These are phyloP conservation scores for Drosophila robusta DNA, from an alignment of 2,888 invertebrate genomes.

Conservation along the genomic window DNA sequence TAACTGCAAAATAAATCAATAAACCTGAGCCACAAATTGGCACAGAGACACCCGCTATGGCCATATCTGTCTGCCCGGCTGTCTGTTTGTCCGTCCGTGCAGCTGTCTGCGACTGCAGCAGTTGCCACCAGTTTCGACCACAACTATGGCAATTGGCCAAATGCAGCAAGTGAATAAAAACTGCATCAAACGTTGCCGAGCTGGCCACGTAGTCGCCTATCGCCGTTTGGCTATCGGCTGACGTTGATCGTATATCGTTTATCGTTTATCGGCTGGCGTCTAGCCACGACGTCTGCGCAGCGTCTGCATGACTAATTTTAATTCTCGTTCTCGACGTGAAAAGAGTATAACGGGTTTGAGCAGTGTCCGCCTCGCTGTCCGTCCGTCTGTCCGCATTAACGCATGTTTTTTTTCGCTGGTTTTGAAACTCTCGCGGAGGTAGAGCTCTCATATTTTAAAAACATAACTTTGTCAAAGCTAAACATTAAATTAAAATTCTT, in stretches of 20 bases:
- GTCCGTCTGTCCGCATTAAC: no score
- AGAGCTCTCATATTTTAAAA: no score
- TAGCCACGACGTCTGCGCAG: slow-evolving; percentile 70
- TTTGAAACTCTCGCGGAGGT: no score
- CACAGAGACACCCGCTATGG: slow-evolving; percentile 76
- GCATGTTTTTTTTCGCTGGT: no score
- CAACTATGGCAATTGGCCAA: slow-evolving; percentile 63
- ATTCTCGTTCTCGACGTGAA: no score
- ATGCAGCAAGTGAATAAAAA: slow-evolving; percentile 39
- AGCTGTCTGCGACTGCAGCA: neutral
- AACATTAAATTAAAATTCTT: no score
- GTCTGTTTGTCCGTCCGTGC: neutral
- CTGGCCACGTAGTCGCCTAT: neutral
- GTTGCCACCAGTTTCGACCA: slow-evolving; percentile 24
- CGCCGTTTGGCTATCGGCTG: slow-evolving; percentile 15
- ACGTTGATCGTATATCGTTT: slow-evolving; percentile 17
- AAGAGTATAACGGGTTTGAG: no score
- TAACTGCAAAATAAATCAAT: slow-evolving; percentile 67
- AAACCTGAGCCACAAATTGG: slow-evolving; percentile 67
- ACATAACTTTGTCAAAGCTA: no score
- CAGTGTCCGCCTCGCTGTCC: no score
- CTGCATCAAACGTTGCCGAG: neutral
- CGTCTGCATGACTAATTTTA: slow-evolving; percentile 57
- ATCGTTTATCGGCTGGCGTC: slow-evolving; percentile 44
- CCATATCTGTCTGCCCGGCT: slow-evolving; percentile 36